Evolutionary conservation across 1,140 invertebrate species (phyloP).

Genomic region (Sycobia sp.): DNA sequence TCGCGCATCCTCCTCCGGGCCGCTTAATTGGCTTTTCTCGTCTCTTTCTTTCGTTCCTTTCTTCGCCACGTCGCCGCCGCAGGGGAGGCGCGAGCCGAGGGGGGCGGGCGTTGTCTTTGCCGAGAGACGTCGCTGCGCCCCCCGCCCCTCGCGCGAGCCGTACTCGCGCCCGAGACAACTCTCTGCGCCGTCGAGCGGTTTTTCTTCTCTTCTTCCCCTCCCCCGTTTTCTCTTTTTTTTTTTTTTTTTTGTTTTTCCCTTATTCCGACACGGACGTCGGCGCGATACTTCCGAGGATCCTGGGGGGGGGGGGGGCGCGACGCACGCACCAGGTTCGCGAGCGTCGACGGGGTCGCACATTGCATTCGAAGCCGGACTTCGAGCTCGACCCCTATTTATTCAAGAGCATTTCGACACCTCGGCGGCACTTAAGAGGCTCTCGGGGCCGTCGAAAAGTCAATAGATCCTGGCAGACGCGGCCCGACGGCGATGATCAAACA

Average conservation of each 20-base stretch:
- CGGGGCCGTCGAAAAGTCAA: conserved; percentile 48
- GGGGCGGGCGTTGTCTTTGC: background rate
- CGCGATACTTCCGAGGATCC: no score
- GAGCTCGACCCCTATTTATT: conserved; percentile 56
- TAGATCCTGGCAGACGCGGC: conserved; percentile 49
- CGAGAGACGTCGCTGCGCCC: no score
- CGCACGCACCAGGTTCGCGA: conserved; percentile 35
- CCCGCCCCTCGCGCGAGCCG: no score
- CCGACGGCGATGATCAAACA: conserved; percentile 41
- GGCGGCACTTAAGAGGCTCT: conserved; percentile 50
- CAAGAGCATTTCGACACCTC: conserved; percentile 50
- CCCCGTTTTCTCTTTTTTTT: no score
- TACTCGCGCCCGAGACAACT: no score
- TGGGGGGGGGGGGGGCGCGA: background rate
- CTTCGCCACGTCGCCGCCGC: conserved; percentile 18
- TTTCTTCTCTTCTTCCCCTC: no score
- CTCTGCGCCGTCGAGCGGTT: no score
- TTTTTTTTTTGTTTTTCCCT: no score
- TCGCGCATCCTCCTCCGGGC: background rate
- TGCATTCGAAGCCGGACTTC: conserved; percentile 48
- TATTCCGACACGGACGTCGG: no score
- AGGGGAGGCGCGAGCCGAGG: no score
- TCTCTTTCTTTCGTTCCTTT: conserved; percentile 11
- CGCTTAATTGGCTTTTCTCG: conserved; percentile 14
- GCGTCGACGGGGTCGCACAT: conserved; percentile 39